Evolutionary conservation across 2,797 vertebrate genomes (phyloP).

Genomic region (Leptoclinus maculatus): DNA sequence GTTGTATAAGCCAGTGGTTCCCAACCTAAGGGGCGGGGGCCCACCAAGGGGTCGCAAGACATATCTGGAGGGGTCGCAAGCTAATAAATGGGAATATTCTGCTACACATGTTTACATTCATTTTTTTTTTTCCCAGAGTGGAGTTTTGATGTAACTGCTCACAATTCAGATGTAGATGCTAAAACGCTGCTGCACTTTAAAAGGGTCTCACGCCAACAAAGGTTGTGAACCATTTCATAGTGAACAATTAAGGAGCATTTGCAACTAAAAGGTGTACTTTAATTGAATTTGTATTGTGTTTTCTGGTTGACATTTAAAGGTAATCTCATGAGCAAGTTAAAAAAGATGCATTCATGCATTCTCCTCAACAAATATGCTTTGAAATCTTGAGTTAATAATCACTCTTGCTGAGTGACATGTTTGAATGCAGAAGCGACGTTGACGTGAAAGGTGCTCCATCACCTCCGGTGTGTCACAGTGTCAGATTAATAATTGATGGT

Average conservation of each 20-base stretch:
- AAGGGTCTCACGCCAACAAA: background rate
- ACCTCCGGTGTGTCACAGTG: constrained; percentile 2
- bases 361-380: background rate
- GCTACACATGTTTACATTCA: background rate
- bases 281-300: background rate
- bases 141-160: background rate
- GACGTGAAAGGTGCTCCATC: constrained; percentile 11
- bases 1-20: background rate
- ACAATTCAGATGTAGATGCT: background rate
- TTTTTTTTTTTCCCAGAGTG: too few species aligned
- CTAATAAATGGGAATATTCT: background rate
- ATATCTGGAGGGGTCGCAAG: background rate
- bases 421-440: background rate
- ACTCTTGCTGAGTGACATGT: background rate
- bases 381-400: background rate
- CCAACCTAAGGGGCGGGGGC: background rate
- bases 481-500: constrained; percentile 67
- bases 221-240: too few species aligned
- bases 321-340: background rate
- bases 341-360: background rate
- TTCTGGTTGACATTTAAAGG: background rate
- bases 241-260: background rate
- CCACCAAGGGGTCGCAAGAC: background rate
- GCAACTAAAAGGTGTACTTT: background rate
- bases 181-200: background rate